These are phyloP conservation scores for Drosophila villosipedis DNA, from an alignment of 2,888 invertebrate genomes.

Conservation along the genomic window DNA sequence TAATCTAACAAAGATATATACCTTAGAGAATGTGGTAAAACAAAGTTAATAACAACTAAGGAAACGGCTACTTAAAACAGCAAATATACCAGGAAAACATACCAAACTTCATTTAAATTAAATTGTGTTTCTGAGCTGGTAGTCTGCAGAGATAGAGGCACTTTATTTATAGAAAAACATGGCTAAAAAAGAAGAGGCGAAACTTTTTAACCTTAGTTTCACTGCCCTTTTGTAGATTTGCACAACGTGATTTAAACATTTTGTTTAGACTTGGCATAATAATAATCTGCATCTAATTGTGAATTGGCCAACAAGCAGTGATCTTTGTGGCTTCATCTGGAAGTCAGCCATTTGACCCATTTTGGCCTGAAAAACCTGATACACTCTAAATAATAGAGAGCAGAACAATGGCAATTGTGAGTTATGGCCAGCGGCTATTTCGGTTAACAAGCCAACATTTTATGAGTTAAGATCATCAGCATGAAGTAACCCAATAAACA, in stretches of 20 bases:
- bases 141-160: not conserved
- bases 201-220: not conserved
- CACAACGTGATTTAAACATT: not conserved
- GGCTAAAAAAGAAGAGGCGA: not conserved
- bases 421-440: slow-evolving; percentile 51
- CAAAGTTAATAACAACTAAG: not conserved
- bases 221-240: not conserved
- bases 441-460: slow-evolving; percentile 47
- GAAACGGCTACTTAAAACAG: not conserved
- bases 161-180: not conserved
- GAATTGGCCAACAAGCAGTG: slow-evolving; percentile 15
- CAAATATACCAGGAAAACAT: not conserved
- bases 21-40: too few species aligned
- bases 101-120: not conserved
- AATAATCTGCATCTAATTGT: slow-evolving; percentile 43
- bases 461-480: slow-evolving; percentile 26
- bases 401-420: slow-evolving; percentile 66
- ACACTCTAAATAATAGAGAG: not conserved
- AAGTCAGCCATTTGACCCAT: slow-evolving; percentile 53
- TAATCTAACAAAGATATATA: too few species aligned
- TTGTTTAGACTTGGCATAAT: slow-evolving; percentile 9
- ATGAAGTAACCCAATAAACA: slow-evolving; percentile 41
- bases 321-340: slow-evolving; percentile 34
- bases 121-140: not conserved
- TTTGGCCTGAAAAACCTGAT: slow-evolving; percentile 27